phyloP scores from a whole-genome alignment of 2,113 vertebrate genomes.

The Halcyon malimbica region DNA sequence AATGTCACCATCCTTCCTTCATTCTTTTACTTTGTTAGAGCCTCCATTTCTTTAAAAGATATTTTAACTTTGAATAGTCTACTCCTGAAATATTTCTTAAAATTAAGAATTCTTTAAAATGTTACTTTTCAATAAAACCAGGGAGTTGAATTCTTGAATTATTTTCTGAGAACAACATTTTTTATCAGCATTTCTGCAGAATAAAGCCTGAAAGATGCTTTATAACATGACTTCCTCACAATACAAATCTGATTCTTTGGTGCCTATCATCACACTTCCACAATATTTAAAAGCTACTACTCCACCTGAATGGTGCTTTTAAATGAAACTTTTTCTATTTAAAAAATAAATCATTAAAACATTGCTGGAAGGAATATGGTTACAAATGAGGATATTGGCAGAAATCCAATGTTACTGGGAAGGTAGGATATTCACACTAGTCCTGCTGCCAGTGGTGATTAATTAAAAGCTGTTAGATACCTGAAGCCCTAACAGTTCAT shows the following conservation, averaged over 20 bases:
- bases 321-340: background rate
- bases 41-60: background rate
- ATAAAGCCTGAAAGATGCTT: background rate
- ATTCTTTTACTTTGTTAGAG: background rate
- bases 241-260: background rate
- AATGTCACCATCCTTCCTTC: background rate
- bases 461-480: constrained; percentile 39
- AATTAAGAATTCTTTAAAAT: constrained; percentile 5
- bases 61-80: background rate
- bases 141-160: constrained; percentile 1
- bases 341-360: constrained; percentile 66
- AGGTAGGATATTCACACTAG: constrained; percentile 13
- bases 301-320: background rate
- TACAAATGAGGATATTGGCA: constrained; percentile 64
- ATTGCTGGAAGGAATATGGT: constrained; percentile 53
- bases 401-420: constrained; percentile 38
- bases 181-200: background rate
- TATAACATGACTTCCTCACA: background rate
- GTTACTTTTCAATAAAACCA: background rate
- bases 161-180: constrained; percentile 27
- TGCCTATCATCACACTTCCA: background rate
- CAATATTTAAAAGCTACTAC: background rate
- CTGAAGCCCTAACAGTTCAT: background rate
- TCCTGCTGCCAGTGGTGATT: constrained; percentile 22
- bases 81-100: background rate